These are phyloP conservation scores for Bombycilla garrulus DNA, from an alignment of 2,113 vertebrate species.

Conservation along the genomic window DNA sequence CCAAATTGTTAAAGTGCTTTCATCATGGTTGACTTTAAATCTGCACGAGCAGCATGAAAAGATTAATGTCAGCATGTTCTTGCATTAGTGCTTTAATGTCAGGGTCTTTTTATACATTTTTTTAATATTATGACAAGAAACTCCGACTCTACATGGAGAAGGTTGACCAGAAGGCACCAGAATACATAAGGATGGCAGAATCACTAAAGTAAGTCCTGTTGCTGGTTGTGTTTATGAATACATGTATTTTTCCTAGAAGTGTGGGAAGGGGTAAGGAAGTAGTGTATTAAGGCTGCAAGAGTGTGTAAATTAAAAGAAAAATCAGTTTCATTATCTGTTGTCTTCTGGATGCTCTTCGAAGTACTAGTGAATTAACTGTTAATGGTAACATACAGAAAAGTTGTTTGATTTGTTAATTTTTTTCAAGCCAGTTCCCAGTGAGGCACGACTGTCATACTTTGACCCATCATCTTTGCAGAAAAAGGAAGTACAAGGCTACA, in stretches of 20 bases:
- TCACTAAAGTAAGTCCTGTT: conserved; percentile 88
- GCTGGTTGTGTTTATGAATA: background rate
- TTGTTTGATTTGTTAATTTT: background rate
- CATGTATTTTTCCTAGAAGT: background rate
- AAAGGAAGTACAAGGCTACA: background rate
- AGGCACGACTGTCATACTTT: background rate
- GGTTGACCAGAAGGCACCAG: conserved; percentile 92
- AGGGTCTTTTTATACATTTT: background rate
- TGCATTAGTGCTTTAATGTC: background rate
- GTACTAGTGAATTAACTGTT: background rate
- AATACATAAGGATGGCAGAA: conserved; percentile 92
- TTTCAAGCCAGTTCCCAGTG: background rate
- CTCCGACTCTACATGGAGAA: conserved; percentile 92
- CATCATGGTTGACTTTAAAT: background rate
- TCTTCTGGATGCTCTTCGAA: background rate
- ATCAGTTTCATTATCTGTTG: background rate
- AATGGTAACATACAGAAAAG: background rate
- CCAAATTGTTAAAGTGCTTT: background rate
- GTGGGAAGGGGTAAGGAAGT: background rate
- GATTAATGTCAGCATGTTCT: background rate
- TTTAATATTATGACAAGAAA: conserved; percentile 78
- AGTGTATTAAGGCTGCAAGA: background rate
- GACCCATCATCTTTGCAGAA: background rate
- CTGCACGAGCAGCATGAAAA: background rate
- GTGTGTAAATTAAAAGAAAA: background rate